These are phyloP conservation scores for Pterobdella sp. DNA, from an alignment of 2,888 invertebrate species.

Conservation along the genomic window DNA sequence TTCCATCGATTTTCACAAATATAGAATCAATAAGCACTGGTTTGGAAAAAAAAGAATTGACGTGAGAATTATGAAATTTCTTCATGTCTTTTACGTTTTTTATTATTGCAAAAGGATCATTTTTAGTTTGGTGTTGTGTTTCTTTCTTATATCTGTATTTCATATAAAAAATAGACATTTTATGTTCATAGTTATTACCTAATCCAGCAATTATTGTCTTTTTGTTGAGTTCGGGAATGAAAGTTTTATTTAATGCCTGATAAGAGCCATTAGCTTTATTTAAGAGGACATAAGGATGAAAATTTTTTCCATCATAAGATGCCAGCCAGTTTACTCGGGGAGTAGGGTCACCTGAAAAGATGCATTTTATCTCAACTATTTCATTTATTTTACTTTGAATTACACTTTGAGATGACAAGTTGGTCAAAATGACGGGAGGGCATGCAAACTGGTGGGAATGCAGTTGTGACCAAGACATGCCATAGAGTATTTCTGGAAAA, in stretches of 20 bases:
- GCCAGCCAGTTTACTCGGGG: slow-evolving; percentile 35
- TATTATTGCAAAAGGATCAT: background rate
- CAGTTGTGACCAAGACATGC: slow-evolving; percentile 35
- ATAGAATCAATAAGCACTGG: slow-evolving; percentile 1
- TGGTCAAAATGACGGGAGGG: slow-evolving; percentile 34
- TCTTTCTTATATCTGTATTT: background rate
- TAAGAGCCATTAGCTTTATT: background rate
- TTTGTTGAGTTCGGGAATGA: background rate
- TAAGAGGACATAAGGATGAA: background rate
- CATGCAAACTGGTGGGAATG: slow-evolving; percentile 36
- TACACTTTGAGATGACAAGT: slow-evolving; percentile 30
- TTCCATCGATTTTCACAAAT: slow-evolving; percentile 6
- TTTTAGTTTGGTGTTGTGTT: background rate
- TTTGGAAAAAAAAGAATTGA: background rate
- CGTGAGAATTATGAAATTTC: background rate
- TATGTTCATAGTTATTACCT: too few relatives aligned
- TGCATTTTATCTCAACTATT: slow-evolving; percentile 36
- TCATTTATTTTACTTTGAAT: slow-evolving; percentile 29
- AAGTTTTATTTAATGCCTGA: background rate
- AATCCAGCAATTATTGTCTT: too few relatives aligned
- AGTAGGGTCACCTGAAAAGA: slow-evolving; percentile 34
- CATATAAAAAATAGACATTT: too few relatives aligned
- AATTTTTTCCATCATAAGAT: background rate
- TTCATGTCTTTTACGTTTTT: too few relatives aligned
- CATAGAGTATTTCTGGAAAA: slow-evolving; percentile 31